phyloP scores from a whole-genome alignment of 2,888 invertebrate species.

The Lithophane ornitopus region DNA sequence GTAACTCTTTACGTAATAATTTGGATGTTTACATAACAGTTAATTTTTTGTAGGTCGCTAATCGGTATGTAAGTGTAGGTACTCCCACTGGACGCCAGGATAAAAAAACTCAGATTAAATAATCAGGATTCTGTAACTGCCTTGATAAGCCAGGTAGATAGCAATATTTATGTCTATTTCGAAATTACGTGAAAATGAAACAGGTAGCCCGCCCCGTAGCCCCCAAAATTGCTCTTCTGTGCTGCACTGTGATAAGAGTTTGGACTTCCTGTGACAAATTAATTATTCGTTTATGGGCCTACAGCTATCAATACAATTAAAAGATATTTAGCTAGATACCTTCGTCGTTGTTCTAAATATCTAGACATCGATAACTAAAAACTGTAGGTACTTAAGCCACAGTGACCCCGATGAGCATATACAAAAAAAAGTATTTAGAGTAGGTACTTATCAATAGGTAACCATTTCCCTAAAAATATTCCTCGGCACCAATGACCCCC shows the following conservation, averaged over 20 bases:
- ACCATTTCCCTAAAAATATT: no score
- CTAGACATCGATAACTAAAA: no score
- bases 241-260: not conserved
- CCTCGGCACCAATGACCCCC: no score
- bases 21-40: not conserved
- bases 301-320: not conserved
- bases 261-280: not conserved
- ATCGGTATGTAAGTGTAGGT: not conserved
- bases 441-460: no score
- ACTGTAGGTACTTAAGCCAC: no score
- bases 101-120: not conserved
- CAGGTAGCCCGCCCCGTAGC: not conserved
- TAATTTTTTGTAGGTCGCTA: not conserved
- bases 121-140: not conserved
- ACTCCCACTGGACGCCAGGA: not conserved
- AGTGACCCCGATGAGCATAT: no score
- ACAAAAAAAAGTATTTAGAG: no score
- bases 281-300: not conserved
- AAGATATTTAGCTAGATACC: no score
- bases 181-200: not conserved
- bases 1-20: conserved; percentile 33
- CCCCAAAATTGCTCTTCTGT: not conserved
- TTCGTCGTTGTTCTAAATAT: not conserved
- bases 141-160: not conserved
- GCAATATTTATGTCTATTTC: no score